These are phyloP conservation scores for Oceanites oceanicus DNA, from an alignment of 2,113 vertebrate genomes.

Conservation along the genomic window DNA sequence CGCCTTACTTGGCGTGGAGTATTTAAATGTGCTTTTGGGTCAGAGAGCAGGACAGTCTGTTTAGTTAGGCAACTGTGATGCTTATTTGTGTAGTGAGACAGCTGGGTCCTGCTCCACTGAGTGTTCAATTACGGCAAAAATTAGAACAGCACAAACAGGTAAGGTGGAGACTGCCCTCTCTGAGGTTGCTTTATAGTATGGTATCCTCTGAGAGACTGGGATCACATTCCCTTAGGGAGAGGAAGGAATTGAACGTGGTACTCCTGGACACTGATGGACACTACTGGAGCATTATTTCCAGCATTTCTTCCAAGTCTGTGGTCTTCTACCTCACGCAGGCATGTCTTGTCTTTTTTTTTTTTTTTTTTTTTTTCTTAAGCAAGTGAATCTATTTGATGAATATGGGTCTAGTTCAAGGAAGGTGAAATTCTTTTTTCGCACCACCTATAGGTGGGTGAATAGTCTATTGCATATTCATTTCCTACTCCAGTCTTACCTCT, in stretches of 20 bases:
- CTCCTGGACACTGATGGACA: background rate
- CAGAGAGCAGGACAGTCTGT: background rate
- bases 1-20: background rate
- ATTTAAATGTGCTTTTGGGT: background rate
- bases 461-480: background rate
- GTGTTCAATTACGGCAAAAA: background rate
- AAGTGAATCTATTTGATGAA: background rate
- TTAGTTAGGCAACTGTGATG: background rate
- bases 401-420: background rate
- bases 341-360: background rate
- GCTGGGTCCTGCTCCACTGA: background rate
- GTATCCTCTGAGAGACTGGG: background rate
- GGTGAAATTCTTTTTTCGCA: background rate
- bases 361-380: background rate
- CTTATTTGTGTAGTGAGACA: background rate
- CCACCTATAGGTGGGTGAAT: background rate
- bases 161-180: background rate
- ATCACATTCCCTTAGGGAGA: background rate
- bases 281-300: background rate
- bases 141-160: background rate
- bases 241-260: background rate
- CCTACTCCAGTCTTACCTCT: background rate
- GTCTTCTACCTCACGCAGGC: background rate
- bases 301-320: background rate
- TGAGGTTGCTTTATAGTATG: background rate